These are phyloP conservation scores for Aricia artaxerxes DNA, from an alignment of 2,888 invertebrate genomes.

Conservation along the genomic window DNA sequence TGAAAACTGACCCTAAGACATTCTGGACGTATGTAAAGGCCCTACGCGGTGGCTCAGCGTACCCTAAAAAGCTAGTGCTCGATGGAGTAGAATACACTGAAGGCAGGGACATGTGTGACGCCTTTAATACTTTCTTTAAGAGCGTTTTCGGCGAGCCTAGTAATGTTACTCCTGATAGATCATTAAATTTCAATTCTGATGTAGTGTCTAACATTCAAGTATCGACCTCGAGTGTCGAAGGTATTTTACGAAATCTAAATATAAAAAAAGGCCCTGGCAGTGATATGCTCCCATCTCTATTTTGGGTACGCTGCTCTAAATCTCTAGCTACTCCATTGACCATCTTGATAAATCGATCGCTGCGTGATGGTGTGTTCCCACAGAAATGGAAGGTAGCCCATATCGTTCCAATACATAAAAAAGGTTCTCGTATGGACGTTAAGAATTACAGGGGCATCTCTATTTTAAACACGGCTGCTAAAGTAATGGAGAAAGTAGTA, in stretches of 20 bases:
- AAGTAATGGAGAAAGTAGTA: slow-evolving; percentile 13
- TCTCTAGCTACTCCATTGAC: neutral
- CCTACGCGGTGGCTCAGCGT: slow-evolving; percentile 11
- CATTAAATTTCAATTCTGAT: neutral
- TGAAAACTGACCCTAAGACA: slow-evolving; percentile 15
- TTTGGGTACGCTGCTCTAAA: neutral
- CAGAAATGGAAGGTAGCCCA: neutral
- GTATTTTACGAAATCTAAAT: neutral
- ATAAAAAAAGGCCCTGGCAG: neutral
- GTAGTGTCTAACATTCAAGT: neutral
- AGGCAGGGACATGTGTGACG: slow-evolving; percentile 2
- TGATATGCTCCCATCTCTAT: neutral
- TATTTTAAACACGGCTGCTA: neutral
- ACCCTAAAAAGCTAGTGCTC: neutral
- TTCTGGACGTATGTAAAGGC: slow-evolving; percentile 23
- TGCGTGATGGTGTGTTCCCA: slow-evolving; percentile 5
- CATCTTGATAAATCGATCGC: neutral
- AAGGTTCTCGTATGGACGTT: neutral
- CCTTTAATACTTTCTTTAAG: slow-evolving; percentile 1
- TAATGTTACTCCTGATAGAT: neutral
- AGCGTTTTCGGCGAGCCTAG: neutral
- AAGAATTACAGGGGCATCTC: neutral
- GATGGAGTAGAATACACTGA: neutral
- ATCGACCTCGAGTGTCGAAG: neutral
- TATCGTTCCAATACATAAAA: slow-evolving; percentile 23